A percentile compares a stretch with the other conserved stretches of the same genome.
phyloP scores from a whole-genome alignment of 2,113 vertebrate genomes.

The Cathartes aura region DNA sequence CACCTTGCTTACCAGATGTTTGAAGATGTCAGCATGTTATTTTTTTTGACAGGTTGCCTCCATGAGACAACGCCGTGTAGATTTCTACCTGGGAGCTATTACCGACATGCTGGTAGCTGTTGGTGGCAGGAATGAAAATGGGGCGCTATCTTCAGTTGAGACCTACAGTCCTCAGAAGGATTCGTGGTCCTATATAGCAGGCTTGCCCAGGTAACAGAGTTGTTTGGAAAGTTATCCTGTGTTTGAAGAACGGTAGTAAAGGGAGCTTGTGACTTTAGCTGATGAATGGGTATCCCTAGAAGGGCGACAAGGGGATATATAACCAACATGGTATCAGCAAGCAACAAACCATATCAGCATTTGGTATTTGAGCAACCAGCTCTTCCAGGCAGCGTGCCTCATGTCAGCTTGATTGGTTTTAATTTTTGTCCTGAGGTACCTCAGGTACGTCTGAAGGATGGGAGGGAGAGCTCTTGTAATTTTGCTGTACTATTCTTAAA shows the following conservation, averaged over 20 bases:
- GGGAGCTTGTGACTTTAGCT: not conserved
- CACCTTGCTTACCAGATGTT: not conserved
- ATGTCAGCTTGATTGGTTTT: not conserved
- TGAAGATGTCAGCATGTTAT: not conserved
- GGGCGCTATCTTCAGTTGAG: conserved; percentile 90
- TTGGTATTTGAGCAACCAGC: not conserved
- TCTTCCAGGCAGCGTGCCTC: not conserved
- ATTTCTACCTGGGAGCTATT: conserved; percentile 91
- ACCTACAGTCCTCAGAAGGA: conserved; percentile 89
- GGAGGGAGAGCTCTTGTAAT: not conserved
- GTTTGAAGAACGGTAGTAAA: not conserved
- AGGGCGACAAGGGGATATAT: not conserved
- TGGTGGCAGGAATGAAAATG: conserved; percentile 90
- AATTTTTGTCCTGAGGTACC: not conserved
- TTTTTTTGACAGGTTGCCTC: conserved; percentile 81
- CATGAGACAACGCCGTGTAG: conserved; percentile 92
- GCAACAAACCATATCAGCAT: not conserved
- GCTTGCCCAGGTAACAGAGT: conserved; percentile 84
- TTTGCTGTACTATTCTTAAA: not conserved
- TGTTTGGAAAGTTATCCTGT: not conserved
- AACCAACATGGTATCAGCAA: not conserved
- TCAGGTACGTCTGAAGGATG: not conserved
- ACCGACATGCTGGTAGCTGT: conserved; percentile 89
- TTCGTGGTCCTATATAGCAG: conserved; percentile 89
- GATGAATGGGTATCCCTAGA: not conserved